These are phyloP conservation scores for Ferrisia virgata DNA, from an alignment of 2,888 invertebrate species.

Conservation along the genomic window DNA sequence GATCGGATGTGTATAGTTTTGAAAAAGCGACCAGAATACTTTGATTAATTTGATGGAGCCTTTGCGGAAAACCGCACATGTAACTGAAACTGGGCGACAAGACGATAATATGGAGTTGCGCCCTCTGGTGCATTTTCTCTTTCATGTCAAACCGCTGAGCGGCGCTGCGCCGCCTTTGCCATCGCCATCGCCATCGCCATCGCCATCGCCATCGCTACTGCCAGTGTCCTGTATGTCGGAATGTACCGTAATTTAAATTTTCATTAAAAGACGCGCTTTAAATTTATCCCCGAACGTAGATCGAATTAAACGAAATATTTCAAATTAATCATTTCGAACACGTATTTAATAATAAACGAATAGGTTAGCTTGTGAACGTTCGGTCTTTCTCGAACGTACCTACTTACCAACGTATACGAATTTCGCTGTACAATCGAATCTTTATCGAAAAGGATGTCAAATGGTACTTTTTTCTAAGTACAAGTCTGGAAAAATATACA, in stretches of 20 bases:
- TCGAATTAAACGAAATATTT: conserved; percentile 3
- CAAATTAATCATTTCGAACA: not conserved
- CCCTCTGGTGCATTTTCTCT: conserved; percentile 8
- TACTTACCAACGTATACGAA: no score
- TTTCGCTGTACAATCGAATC: no score
- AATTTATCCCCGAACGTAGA: not conserved
- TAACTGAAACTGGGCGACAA: conserved; percentile 21
- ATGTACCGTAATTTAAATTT: conserved; percentile 3
- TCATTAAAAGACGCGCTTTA: not conserved
- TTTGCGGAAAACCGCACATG: conserved; percentile 16
- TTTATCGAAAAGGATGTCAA: no score
- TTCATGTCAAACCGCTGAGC: not conserved
- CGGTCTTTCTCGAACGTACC: no score
- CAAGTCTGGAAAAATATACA: no score
- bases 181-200: no score
- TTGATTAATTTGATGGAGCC: conserved; percentile 23
- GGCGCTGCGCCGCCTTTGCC: not conserved
- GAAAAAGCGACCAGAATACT: conserved; percentile 10
- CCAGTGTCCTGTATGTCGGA: no score
- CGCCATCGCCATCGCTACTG: no score
- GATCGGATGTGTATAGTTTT: conserved; percentile 4
- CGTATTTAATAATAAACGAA: not conserved
- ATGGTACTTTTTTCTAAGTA: no score
- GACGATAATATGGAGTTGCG: conserved; percentile 10
- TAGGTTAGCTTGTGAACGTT: no score